Evolutionary conservation across 2,888 invertebrate genomes (phyloP).

Genomic region (Melolontha melolontha): DNA sequence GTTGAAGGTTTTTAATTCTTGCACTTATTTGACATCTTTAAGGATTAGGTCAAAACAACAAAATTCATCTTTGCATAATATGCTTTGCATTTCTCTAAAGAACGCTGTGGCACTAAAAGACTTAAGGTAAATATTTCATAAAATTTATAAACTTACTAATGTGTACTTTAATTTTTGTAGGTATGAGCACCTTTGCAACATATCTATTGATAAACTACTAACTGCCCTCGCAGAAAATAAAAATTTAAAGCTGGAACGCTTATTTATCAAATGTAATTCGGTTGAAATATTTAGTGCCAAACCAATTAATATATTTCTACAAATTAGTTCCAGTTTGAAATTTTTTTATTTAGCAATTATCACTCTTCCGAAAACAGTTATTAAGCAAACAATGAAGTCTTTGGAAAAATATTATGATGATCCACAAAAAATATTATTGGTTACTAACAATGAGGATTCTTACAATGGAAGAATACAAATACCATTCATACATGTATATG

Average conservation of each 20-base stretch:
- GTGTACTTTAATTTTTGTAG: neutral
- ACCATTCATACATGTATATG: constrained; percentile 31
- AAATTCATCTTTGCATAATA: constrained; percentile 32
- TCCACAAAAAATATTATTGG: constrained; percentile 31
- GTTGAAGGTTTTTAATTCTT: constrained; percentile 38
- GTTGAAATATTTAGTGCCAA: constrained; percentile 38
- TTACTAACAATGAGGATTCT: constrained; percentile 27
- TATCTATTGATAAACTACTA: constrained; percentile 39
- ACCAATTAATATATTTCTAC: constrained; percentile 31
- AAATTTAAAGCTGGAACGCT: constrained; percentile 33
- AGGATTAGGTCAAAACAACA: constrained; percentile 35
- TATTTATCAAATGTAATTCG: constrained; percentile 42
- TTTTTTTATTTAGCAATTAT: constrained; percentile 34
- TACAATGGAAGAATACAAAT: constrained; percentile 19
- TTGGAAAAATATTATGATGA: constrained; percentile 16
- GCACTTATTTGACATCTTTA: constrained; percentile 27
- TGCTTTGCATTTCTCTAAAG: constrained; percentile 27
- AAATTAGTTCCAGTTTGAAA: constrained; percentile 18
- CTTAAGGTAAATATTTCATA: constrained; percentile 15
- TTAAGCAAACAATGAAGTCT: constrained; percentile 25
- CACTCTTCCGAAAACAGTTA: constrained; percentile 26
- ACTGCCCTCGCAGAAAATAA: constrained; percentile 21
- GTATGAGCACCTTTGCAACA: constrained; percentile 37
- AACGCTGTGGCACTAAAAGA: constrained; percentile 21
- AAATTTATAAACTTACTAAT: neutral